Conservation (phyloP, 2,888 invertebrate genomes). For the Orthosia gothica region DNA sequence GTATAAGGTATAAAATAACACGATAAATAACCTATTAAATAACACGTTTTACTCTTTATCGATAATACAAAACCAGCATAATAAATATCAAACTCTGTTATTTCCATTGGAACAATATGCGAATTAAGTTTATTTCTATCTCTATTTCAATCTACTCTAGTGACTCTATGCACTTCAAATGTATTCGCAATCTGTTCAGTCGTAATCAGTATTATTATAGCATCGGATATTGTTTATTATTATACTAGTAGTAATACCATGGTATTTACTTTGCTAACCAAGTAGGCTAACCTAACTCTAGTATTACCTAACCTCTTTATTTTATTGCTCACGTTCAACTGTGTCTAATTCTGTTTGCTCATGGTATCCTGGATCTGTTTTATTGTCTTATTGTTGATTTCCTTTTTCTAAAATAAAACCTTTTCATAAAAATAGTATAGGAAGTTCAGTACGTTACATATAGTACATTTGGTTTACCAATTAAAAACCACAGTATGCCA, state of each 20-base stretch:
- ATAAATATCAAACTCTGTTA: neutral
- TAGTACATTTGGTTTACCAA: neutral
- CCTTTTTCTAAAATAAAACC: no score
- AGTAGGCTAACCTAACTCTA: neutral
- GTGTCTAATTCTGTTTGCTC: neutral
- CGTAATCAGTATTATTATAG: conserved; percentile 31
- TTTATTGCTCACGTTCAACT: conserved; percentile 24
- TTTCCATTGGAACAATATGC: neutral
- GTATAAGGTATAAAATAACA: no score
- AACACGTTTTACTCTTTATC: no score
- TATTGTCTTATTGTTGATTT: neutral
- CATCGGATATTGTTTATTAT: conserved; percentile 19
- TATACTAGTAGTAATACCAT: conserved; percentile 1
- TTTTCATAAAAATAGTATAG: no score
- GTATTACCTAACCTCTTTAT: conserved; percentile 6
- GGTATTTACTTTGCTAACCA: conserved; percentile 32
- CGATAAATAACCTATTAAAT: no score
- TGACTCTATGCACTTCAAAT: conserved; percentile 6
- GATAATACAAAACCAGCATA: neutral
- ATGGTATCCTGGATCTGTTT: neutral
- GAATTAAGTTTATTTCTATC: neutral
- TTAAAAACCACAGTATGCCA: neutral
- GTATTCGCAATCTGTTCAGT: conserved; percentile 4
- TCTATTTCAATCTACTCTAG: neutral
- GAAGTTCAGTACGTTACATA: no score